Percentiles rank a stretch among this genome's conserved stretches.
These are phyloP conservation scores for Rhinolophus sinicus DNA, from an alignment of 2,113 vertebrate species.

Conservation along the genomic window DNA sequence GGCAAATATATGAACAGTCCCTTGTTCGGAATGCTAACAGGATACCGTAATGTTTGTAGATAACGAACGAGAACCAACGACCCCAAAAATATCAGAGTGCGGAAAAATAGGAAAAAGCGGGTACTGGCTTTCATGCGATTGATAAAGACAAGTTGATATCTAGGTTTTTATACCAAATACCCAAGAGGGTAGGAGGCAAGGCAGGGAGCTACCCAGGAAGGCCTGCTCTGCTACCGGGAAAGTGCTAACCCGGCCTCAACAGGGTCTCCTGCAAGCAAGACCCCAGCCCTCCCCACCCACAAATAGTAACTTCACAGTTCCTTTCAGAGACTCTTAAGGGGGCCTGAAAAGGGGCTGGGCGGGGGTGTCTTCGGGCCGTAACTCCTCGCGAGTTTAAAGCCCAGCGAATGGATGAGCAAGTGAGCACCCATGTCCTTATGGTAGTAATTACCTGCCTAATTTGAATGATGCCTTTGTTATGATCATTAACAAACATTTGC, in stretches of 20 bases:
- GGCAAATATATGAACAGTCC: conserved; percentile 90
- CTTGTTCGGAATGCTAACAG: conserved; percentile 91
- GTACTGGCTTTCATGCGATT: background rate
- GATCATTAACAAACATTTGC: conserved; percentile 83
- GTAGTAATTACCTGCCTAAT: conserved; percentile 87
- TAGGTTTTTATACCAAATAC: background rate
- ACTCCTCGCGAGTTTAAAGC: conserved; percentile 7
- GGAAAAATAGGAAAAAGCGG: background rate
- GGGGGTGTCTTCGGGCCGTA: background rate
- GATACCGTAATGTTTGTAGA: conserved; percentile 87
- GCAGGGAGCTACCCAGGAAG: background rate
- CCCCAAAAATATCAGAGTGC: background rate
- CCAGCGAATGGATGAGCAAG: background rate
- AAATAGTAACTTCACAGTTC: conserved; percentile 62
- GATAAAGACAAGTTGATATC: background rate
- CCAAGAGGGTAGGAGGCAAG: background rate
- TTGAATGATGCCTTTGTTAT: conserved; percentile 86
- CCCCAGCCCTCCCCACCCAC: conserved; percentile 48
- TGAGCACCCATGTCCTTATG: conserved; percentile 79
- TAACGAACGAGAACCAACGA: conserved; percentile 65
- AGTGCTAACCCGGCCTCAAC: background rate
- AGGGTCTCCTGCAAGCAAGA: background rate
- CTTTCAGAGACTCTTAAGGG: conserved; percentile 13
- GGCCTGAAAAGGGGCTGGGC: background rate
- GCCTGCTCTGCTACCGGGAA: background rate